Evolutionary conservation across 2,888 invertebrate genomes (phyloP).

Genomic region (Biston stratarius): DNA sequence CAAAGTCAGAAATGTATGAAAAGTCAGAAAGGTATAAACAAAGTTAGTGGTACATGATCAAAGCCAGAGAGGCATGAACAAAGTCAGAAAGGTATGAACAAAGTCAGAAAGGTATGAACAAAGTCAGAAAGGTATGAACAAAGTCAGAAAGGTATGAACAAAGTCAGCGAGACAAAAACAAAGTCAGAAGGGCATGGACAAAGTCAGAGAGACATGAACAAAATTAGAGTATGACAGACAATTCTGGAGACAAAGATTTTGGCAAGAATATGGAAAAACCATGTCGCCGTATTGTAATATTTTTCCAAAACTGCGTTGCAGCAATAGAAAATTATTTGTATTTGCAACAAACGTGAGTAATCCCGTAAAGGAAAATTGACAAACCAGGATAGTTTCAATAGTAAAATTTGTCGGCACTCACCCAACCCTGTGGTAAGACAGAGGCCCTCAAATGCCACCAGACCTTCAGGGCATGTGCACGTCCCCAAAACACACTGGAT

Average conservation of each 20-base stretch:
- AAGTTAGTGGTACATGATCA: background rate
- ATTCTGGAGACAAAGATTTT: too few relatives aligned
- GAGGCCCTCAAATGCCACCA: conserved; percentile 57
- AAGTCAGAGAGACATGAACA: too few relatives aligned
- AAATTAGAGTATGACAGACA: too few relatives aligned
- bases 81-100: background rate
- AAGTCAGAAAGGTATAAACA: background rate
- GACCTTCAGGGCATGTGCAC: conserved; percentile 69
- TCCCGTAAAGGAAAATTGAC: too few relatives aligned
- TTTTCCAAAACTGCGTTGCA: too few relatives aligned
- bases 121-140: too few relatives aligned
- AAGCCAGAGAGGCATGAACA: background rate
- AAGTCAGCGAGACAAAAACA: background rate
- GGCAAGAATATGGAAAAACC: too few relatives aligned
- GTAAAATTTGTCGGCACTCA: conserved; percentile 45
- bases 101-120: background rate
- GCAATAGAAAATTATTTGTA: too few relatives aligned
- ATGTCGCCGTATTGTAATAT: too few relatives aligned
- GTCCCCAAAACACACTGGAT: conserved; percentile 62
- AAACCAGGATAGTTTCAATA: too few relatives aligned
- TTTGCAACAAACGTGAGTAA: too few relatives aligned
- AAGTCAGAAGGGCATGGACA: background rate
- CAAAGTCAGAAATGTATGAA: background rate
- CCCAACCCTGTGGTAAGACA: conserved; percentile 68
- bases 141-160: background rate